Evolutionary conservation across 2,888 invertebrate genomes (phyloP).

Genomic region (Lycaena phlaeas): DNA sequence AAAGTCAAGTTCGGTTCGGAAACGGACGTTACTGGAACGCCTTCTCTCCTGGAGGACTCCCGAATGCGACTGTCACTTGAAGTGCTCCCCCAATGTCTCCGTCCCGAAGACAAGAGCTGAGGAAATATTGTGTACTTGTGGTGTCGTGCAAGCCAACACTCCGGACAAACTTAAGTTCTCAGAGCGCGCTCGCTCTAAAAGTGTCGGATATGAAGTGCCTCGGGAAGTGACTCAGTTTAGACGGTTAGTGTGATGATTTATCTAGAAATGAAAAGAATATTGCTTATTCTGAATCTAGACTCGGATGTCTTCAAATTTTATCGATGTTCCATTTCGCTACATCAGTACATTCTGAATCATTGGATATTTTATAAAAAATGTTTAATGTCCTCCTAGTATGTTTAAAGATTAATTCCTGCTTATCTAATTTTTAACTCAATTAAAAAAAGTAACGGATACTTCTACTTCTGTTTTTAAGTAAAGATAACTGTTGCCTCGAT

Average conservation of each 20-base stretch:
- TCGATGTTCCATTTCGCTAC: too few species aligned
- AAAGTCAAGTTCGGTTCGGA: conserved; percentile 37
- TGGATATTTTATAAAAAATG: too few species aligned
- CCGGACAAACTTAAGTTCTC: conserved; percentile 38
- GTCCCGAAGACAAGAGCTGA: conserved; percentile 35
- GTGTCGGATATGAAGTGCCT: conserved; percentile 63
- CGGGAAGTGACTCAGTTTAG: conserved; percentile 65
- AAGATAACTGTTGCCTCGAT: too few species aligned
- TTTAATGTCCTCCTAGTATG: too few species aligned
- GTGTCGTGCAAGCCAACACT: conserved; percentile 34
- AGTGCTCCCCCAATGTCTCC: conserved; percentile 31
- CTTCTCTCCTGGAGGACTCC: conserved; percentile 56
- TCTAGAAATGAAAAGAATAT: conserved; percentile 12
- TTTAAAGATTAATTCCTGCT: too few species aligned
- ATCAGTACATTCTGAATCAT: too few species aligned
- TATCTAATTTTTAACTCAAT: too few species aligned
- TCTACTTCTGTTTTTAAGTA: too few species aligned
- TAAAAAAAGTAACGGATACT: too few species aligned
- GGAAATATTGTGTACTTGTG: conserved; percentile 56
- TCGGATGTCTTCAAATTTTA: too few species aligned
- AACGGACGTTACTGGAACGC: conserved; percentile 49
- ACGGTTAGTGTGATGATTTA: conserved; percentile 46
- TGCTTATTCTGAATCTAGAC: too few species aligned
- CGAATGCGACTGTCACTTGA: conserved; percentile 51
- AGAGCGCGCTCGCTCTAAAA: conserved; percentile 65